Evolutionary conservation across 2,888 invertebrate genomes (phyloP).

Genomic region (Diarsia rubi): DNA sequence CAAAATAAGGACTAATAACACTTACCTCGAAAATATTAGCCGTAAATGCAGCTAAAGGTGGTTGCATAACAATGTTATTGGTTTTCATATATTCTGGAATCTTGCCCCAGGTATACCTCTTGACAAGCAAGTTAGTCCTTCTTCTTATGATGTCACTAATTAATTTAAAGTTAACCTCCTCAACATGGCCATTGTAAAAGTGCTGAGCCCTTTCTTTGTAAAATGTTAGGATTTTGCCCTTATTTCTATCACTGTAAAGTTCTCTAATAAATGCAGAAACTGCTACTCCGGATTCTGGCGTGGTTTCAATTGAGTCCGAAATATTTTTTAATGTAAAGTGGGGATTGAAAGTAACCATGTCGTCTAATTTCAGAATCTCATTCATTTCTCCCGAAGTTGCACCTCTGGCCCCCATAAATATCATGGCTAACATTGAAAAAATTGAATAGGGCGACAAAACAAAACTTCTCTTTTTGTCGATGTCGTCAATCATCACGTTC

Average conservation of each 20-base stretch:
- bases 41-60: conserved; percentile 95
- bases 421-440: conserved; percentile 97
- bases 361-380: conserved; percentile 95
- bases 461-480: conserved; percentile 94
- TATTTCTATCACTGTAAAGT: conserved; percentile 95
- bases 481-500: conserved; percentile 93
- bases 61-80: conserved; percentile 93
- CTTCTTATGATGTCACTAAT: conserved; percentile 96
- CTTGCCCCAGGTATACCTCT: conserved; percentile 94
- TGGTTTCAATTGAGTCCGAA: conserved; percentile 94
- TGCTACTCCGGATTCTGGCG: conserved; percentile 93
- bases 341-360: conserved; percentile 97
- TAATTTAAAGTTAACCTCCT: conserved; percentile 95
- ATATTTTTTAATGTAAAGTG: conserved; percentile 96
- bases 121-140: conserved; percentile 95
- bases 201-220: conserved; percentile 97
- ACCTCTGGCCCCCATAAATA: conserved; percentile 96
- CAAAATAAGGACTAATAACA: background rate
- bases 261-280: conserved; percentile 95
- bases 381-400: conserved; percentile 98
- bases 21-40: conserved; percentile 95
- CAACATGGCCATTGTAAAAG: conserved; percentile 96
- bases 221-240: conserved; percentile 95
- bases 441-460: conserved; percentile 96
- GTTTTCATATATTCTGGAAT: conserved; percentile 94